Evolutionary conservation across 2,888 invertebrate genomes (phyloP), one percentile per base, ranked within the genome.

Genomic region (Norana najaformis): DNA sequence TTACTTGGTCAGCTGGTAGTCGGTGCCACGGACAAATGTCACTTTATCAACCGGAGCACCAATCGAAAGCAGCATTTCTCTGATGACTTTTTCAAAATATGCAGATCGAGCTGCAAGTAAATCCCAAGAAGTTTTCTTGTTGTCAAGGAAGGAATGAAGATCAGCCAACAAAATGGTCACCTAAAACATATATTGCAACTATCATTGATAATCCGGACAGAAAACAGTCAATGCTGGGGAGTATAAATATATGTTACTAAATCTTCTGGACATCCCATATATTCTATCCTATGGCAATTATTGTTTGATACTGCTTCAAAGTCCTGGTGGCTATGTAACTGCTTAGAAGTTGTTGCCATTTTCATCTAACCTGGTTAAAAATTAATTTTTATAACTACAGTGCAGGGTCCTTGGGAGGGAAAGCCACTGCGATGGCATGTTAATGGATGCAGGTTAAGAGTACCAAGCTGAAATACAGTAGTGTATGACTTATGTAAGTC

Each of bases 81-180:
- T n/a, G 3, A 89, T 89, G n/a, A 69, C 47, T 53, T 41, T 36
- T 69, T 89, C 89, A 34, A 53, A 89, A 69, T 47, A 89, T 20
- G 47, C 37, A 30, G 89, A 41, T 69, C 89, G 47, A 47, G 41
- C 36, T 16, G 47, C 20, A 38, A 89, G 47, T 47, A 89, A 47
- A n/a, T 89, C 82, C 36, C 41, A 53, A 1, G 89, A 20, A 35
- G 89, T 69, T 36, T 89, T 89, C 35, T 35, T 37, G 69, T 89
- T 89, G 89, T 89, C 89, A 5, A 89, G 89, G 30, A 53, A 89
- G 69, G 89, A 41, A 89, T 89, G 89, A 35, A 89, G 69, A 69
- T 89, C 89, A 36, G 47, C 89, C 47, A 89, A 37, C 53, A 89
- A 35, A 35, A 89, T 14, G 4, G 69, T 89, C 89, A 89, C 89